phyloP scores from a whole-genome alignment of 2,797 vertebrate genomes.

The Platyrinchus mystaceus region DNA sequence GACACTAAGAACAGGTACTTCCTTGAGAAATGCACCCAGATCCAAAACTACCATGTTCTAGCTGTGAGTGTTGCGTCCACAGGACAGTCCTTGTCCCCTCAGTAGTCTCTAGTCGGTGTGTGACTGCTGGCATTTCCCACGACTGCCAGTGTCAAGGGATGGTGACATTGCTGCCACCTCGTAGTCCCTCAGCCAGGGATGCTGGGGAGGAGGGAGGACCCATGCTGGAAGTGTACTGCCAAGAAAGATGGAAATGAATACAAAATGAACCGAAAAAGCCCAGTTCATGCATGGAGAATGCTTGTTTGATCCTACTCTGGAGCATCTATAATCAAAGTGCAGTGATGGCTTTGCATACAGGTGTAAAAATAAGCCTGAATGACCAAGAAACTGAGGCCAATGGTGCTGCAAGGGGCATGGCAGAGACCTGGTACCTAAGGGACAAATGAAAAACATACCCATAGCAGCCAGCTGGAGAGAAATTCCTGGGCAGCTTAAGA shows the following conservation, averaged over 20 bases:
- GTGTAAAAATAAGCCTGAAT: background rate
- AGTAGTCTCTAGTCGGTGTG: background rate
- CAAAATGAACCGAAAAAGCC: background rate
- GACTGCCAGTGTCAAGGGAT: background rate
- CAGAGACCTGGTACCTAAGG: background rate
- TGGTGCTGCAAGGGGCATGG: background rate
- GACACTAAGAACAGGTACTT: background rate
- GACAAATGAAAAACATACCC: conserved; percentile 20
- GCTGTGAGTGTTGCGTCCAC: background rate
- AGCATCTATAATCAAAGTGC: background rate
- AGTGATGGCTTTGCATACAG: background rate
- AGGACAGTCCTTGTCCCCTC: background rate
- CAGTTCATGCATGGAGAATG: background rate
- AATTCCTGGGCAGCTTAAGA: conserved; percentile 69
- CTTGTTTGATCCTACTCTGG: background rate
- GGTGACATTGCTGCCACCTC: background rate
- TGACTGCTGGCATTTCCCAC: background rate
- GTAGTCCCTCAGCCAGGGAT: background rate
- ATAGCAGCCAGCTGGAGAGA: background rate
- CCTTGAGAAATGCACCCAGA: background rate
- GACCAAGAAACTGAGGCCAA: background rate
- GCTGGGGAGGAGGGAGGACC: background rate
- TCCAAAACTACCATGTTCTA: background rate
- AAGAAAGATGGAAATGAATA: background rate
- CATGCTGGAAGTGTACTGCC: accelerated